Conservation (phyloP, 2,113 vertebrate species). For the Apteryx mantelli region DNA sequence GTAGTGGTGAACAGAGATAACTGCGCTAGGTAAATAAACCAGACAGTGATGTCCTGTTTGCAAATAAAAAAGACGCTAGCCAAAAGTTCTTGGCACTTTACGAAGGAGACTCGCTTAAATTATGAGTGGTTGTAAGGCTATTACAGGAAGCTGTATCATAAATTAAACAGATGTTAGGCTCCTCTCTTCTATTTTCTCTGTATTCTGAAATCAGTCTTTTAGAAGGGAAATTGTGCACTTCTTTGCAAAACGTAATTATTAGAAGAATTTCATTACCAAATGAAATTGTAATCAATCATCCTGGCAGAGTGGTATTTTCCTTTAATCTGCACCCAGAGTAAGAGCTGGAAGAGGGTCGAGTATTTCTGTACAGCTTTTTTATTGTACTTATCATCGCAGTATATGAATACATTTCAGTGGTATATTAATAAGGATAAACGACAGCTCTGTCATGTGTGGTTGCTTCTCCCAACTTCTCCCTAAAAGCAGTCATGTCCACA, state of each 20-base stretch:
- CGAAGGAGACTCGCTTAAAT: not conserved
- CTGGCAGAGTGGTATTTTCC: not conserved
- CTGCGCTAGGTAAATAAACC: accelerated
- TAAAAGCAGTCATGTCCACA: not conserved
- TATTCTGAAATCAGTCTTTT: not conserved
- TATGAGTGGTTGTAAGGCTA: not conserved
- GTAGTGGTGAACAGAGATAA: not conserved
- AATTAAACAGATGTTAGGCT: not conserved
- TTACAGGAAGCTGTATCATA: not conserved
- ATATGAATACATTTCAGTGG: not conserved
- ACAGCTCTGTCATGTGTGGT: accelerated
- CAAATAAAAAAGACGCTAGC: not conserved
- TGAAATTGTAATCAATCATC: constrained; percentile 21
- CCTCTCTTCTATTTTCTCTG: not conserved
- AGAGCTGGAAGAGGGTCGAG: not conserved
- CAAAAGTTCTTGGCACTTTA: not conserved
- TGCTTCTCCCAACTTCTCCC: not conserved
- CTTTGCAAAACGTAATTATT: not conserved
- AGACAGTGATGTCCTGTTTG: not conserved
- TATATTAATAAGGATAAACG: not conserved
- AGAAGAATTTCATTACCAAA: not conserved
- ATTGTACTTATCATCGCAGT: not conserved
- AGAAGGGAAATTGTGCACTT: not conserved
- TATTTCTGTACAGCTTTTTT: not conserved
- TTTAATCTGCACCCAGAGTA: not conserved